A percentile compares a stretch with the other conserved stretches of the same genome.
Conservation (phyloP, 1,140 invertebrate species). For the Drosophila grimshawi region DNA sequence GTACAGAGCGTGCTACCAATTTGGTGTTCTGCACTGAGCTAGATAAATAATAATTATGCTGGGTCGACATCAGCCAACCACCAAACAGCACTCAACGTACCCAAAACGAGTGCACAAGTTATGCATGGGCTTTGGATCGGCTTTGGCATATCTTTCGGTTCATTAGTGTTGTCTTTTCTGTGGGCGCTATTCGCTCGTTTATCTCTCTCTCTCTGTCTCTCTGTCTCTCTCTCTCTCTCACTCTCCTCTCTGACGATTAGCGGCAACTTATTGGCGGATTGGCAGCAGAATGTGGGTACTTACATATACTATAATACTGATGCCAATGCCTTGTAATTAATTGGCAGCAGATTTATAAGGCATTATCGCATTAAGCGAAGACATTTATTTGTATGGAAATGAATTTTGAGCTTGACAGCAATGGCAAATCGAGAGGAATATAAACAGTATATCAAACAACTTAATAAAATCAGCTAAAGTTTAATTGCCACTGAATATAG, state of each 20-base stretch:
- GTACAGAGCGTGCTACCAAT: slow-evolving; percentile 74
- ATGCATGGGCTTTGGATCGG: slow-evolving; percentile 32
- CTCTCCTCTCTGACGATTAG: slow-evolving; percentile 51
- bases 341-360: slow-evolving; percentile 64
- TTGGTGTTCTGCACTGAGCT: slow-evolving; percentile 69
- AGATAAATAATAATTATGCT: slow-evolving; percentile 82
- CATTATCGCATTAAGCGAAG: slow-evolving; percentile 56
- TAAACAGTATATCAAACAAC: slow-evolving; percentile 11
- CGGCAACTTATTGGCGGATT: slow-evolving; percentile 70
- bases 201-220: neutral
- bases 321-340: slow-evolving; percentile 57
- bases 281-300: slow-evolving; percentile 46
- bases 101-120: slow-evolving; percentile 61
- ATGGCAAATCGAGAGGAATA: slow-evolving; percentile 9
- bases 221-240: too few relatives aligned
- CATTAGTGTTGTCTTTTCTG: slow-evolving; percentile 72
- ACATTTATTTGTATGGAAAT: slow-evolving; percentile 29
- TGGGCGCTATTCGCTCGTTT: slow-evolving; percentile 57
- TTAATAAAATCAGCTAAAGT: neutral
- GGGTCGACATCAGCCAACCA: slow-evolving; percentile 41
- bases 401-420: neutral
- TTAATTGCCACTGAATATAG: neutral
- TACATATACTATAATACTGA: slow-evolving; percentile 20
- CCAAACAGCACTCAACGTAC: slow-evolving; percentile 29
- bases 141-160: slow-evolving; percentile 70